A percentile compares a stretch with the other conserved stretches of the same genome.
phyloP scores from a whole-genome alignment of 2,888 invertebrate genomes.

The Therioaphis trifolii region DNA sequence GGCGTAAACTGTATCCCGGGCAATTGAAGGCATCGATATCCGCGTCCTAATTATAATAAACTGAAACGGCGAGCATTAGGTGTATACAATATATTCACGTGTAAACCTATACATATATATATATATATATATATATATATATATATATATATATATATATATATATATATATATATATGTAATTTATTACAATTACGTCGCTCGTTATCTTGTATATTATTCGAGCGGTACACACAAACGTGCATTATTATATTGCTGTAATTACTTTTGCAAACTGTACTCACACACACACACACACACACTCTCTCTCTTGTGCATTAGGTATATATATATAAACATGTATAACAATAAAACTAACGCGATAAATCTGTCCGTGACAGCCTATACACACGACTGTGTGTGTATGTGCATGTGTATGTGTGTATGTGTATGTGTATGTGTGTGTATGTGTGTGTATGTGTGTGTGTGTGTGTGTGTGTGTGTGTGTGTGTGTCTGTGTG shows the following conservation, averaged over 20 bases:
- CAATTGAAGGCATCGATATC: too few relatives aligned
- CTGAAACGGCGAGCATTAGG: too few relatives aligned
- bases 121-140: too few relatives aligned
- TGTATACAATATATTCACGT: too few relatives aligned
- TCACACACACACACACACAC: not conserved
- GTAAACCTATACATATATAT: too few relatives aligned
- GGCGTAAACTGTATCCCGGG: too few relatives aligned
- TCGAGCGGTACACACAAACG: not conserved
- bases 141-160: too few relatives aligned
- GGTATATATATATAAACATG: not conserved
- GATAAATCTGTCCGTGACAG: constrained; percentile 49
- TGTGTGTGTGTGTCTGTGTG: not conserved
- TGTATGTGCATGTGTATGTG: not conserved
- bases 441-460: not conserved
- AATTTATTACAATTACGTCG: too few relatives aligned
- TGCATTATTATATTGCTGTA: constrained; percentile 10
- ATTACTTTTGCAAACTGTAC: constrained; percentile 45
- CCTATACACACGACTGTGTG: not conserved
- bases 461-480: not conserved
- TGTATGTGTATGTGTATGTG: not conserved
- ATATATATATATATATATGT: too few relatives aligned
- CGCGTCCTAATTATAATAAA: too few relatives aligned
- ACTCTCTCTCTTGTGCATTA: too few relatives aligned
- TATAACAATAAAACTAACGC: constrained; percentile 33
- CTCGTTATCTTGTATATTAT: too few relatives aligned